Conservation (phyloP, 2,113 vertebrate species). For the Tylochromis polylepis region DNA sequence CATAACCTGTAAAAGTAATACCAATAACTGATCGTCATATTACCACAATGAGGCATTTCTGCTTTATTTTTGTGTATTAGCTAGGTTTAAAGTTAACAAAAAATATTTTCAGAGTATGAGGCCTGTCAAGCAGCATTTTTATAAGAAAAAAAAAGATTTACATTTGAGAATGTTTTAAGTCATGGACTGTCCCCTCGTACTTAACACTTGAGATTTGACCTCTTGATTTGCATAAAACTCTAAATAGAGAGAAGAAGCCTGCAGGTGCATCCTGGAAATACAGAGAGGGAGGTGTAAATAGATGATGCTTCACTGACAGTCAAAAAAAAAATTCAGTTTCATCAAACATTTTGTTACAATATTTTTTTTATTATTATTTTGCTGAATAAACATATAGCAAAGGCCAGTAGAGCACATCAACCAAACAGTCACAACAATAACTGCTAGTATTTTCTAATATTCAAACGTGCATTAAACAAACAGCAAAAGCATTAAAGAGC, state of each 20-base stretch:
- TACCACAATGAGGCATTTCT: too few relatives aligned
- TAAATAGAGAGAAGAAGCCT: background rate
- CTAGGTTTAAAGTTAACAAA: accelerated
- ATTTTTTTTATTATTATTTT: background rate
- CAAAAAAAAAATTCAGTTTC: background rate
- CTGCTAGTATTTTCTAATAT: background rate
- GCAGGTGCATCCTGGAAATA: constrained; percentile 32
- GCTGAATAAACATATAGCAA: background rate
- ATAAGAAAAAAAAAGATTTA: background rate
- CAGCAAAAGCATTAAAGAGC: background rate
- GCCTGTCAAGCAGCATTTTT: accelerated
- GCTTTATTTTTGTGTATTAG: background rate
- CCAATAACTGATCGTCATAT: too few relatives aligned
- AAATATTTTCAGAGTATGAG: background rate
- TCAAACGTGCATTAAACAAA: background rate
- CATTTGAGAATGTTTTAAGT: background rate
- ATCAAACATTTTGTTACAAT: background rate
- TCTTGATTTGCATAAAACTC: constrained; percentile 15
- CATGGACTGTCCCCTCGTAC: background rate
- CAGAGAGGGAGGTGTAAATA: background rate
- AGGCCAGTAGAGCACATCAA: background rate
- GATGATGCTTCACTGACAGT: background rate
- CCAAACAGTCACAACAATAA: background rate
- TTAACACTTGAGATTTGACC: background rate
- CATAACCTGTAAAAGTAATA: too few relatives aligned